These are phyloP conservation scores for Corynorhinus townsendii DNA, from an alignment of 2,113 vertebrate species.

Conservation along the genomic window DNA sequence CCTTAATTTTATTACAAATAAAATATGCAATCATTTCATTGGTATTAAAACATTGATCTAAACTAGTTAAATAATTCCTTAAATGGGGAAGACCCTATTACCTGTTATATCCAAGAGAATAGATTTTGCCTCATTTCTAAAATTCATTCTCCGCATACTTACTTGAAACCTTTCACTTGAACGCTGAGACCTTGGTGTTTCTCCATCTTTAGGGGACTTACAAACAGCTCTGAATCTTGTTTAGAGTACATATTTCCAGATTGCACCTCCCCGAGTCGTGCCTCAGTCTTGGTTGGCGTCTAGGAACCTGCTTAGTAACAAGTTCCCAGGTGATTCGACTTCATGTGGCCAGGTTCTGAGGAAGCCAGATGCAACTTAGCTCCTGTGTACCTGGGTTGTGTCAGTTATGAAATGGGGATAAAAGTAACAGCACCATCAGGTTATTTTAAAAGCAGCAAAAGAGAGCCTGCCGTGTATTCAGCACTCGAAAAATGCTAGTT, in stretches of 20 bases:
- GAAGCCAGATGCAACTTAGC: neutral
- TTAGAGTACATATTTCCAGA: neutral
- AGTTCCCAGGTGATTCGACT: neutral
- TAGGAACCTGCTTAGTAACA: neutral
- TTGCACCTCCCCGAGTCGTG: neutral
- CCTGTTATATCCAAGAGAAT: neutral
- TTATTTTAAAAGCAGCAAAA: neutral
- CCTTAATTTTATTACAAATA: constrained; percentile 20
- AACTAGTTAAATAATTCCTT: neutral
- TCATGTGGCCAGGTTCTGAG: neutral
- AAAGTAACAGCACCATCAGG: neutral
- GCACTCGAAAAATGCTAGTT: neutral
- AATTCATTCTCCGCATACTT: neutral
- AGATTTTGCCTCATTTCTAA: neutral
- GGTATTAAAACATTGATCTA: neutral
- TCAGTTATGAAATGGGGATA: neutral
- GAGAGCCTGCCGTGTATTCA: neutral
- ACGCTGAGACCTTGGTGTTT: neutral
- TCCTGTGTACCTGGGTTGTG: neutral
- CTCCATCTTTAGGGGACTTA: neutral
- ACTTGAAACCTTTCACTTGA: neutral
- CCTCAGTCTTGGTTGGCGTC: neutral
- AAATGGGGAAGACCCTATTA: neutral
- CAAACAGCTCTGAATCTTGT: neutral
- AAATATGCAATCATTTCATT: neutral